phyloP scores from a whole-genome alignment of 2,113 vertebrate genomes.

The Ahaetulla prasina region DNA sequence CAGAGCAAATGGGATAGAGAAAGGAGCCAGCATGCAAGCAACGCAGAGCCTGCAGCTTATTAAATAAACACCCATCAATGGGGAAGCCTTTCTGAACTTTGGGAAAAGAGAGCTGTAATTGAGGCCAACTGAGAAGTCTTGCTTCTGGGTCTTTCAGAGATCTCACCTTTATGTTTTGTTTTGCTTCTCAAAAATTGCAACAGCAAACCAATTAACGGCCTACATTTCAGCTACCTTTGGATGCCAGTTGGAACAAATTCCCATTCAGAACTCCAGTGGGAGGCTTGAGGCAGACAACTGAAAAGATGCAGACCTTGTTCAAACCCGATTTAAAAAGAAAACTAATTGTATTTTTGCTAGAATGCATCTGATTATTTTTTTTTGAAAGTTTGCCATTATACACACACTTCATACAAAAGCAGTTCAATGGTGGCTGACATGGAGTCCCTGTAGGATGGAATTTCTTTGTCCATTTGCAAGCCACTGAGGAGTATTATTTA shows the following conservation, averaged over 20 bases:
- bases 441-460: not conserved
- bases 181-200: not conserved
- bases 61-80: constrained; percentile 9
- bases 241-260: not conserved
- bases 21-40: not conserved
- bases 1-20: not conserved
- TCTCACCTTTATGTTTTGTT: not conserved
- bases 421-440: not conserved
- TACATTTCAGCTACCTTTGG: not conserved
- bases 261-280: not conserved
- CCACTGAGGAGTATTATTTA: not conserved
- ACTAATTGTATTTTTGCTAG: not conserved
- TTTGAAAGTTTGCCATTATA: not conserved
- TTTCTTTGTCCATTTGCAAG: not conserved
- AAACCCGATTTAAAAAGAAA: not conserved
- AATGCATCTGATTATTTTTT: not conserved
- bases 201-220: not conserved
- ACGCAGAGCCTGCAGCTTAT: not conserved
- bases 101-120: not conserved
- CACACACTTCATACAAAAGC: not conserved
- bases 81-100: not conserved
- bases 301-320: not conserved
- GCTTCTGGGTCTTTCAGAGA: not conserved
- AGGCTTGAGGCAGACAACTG: not conserved
- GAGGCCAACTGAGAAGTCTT: not conserved